These are phyloP conservation scores for Harpagifer antarcticus DNA, from an alignment of 2,797 vertebrate species.

Conservation along the genomic window DNA sequence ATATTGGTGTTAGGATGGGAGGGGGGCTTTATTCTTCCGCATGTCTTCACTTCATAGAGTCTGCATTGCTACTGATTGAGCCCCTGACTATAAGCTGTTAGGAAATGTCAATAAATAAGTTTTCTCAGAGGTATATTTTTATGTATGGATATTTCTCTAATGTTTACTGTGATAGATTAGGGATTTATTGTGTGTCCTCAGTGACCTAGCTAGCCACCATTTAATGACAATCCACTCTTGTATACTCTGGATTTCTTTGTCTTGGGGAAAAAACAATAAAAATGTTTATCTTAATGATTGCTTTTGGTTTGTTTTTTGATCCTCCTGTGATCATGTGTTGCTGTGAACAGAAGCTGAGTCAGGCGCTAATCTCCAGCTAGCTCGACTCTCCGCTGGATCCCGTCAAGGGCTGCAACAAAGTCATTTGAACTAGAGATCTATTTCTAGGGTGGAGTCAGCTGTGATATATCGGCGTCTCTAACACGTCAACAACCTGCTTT, in stretches of 20 bases:
- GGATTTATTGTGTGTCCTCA: conserved; percentile 63
- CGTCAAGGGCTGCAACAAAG: conserved; percentile 19
- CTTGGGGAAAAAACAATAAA: conserved; percentile 62
- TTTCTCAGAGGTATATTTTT: conserved; percentile 80
- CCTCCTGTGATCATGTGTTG: neutral
- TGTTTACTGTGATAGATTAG: conserved; percentile 69
- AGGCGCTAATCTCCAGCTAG: conserved; percentile 45
- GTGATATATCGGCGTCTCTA: conserved; percentile 26
- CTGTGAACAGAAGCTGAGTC: conserved; percentile 46
- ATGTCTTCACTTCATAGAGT: conserved; percentile 61
- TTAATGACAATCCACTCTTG: conserved; percentile 67
- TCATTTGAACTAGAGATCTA: conserved; percentile 57
- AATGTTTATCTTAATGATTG: conserved; percentile 41
- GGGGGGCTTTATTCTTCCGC: conserved; percentile 52
- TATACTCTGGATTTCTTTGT: conserved; percentile 65
- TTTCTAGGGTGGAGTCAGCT: conserved; percentile 40
- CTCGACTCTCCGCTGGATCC: conserved; percentile 30
- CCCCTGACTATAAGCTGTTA: conserved; percentile 75
- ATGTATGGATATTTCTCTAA: conserved; percentile 72
- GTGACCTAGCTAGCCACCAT: conserved; percentile 52
- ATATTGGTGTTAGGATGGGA: conserved; percentile 42
- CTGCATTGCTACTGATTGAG: conserved; percentile 69
- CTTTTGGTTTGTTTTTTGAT: conserved; percentile 3
- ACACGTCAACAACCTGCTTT: conserved; percentile 24
- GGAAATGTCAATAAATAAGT: conserved; percentile 62